Conservation (phyloP, 2,888 invertebrate species). For the Hydrotaea cyrtoneurina region DNA sequence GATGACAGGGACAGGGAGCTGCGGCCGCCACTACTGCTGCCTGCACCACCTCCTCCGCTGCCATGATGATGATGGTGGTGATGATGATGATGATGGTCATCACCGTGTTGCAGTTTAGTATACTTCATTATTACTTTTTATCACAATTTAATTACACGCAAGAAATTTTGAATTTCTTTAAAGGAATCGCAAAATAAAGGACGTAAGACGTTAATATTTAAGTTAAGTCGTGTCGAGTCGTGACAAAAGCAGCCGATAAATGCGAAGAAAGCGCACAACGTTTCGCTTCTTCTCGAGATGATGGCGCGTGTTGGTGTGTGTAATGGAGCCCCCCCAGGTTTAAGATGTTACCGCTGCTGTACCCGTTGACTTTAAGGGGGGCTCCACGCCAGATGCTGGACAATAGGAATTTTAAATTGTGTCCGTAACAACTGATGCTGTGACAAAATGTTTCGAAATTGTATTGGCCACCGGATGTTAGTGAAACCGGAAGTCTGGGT, state of each 20-base stretch:
- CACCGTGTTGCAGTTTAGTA: conserved; percentile 69
- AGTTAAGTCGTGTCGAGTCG: background rate
- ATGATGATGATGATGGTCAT: conserved; percentile 69
- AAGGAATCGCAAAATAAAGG: conserved; percentile 18
- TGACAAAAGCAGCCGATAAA: background rate
- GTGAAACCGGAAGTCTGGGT: background rate
- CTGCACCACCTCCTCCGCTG: conserved; percentile 30
- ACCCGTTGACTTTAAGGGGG: conserved; percentile 49
- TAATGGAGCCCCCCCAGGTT: conserved; percentile 58
- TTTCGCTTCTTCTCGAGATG: background rate
- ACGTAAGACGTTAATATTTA: background rate
- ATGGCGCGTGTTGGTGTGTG: background rate
- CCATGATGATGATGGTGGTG: conserved; percentile 52
- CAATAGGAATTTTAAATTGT: conserved; percentile 32
- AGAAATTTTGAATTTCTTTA: conserved; percentile 27
- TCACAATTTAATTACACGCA: conserved; percentile 20
- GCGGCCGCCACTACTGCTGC: conserved; percentile 56
- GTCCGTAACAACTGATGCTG: background rate
- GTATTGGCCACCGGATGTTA: background rate
- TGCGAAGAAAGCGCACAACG: background rate
- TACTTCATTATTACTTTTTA: conserved; percentile 55
- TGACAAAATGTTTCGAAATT: background rate
- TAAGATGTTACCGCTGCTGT: conserved; percentile 8
- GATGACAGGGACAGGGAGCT: conserved; percentile 63
- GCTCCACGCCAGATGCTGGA: conserved; percentile 43